A percentile compares a stretch with the other conserved stretches of the same genome.
Conservation (phyloP, 2,888 invertebrate species). For the Lapara coniferarum region DNA sequence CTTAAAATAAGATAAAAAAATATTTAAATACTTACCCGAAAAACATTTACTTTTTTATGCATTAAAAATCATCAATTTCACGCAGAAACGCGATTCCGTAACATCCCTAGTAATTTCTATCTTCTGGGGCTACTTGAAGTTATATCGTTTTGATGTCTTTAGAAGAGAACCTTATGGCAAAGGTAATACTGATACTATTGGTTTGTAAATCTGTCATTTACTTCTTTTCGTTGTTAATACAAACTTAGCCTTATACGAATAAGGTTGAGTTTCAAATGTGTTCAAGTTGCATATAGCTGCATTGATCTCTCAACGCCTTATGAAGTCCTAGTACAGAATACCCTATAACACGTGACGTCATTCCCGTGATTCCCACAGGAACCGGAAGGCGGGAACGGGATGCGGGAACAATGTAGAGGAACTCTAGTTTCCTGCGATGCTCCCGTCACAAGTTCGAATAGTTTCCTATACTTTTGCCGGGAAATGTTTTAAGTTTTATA, state of each 20-base stretch:
- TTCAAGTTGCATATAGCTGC: neutral
- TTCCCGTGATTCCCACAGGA: conserved; percentile 9
- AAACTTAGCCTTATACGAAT: neutral
- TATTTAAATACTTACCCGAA: no score
- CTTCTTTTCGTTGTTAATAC: neutral
- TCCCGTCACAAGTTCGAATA: neutral
- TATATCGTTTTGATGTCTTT: neutral
- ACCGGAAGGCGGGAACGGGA: conserved; percentile 14
- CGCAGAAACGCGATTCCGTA: neutral
- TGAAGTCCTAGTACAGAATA: conserved; percentile 34
- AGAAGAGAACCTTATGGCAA: neutral
- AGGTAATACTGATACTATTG: neutral
- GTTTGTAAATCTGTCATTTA: neutral
- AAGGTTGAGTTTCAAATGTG: neutral
- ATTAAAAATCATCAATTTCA: no score
- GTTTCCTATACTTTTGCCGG: neutral
- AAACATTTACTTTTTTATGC: no score
- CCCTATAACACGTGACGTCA: conserved; percentile 27
- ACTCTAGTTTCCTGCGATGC: conserved; percentile 13
- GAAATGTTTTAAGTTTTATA: no score
- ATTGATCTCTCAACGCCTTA: conserved; percentile 6
- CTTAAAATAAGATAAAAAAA: no score
- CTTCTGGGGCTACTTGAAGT: neutral
- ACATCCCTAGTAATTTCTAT: neutral
- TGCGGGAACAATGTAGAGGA: conserved; percentile 16